Percentiles rank a stretch among this genome's conserved stretches.
Conservation (phyloP, 2,797 vertebrate species). For the Liparis tanakae region DNA sequence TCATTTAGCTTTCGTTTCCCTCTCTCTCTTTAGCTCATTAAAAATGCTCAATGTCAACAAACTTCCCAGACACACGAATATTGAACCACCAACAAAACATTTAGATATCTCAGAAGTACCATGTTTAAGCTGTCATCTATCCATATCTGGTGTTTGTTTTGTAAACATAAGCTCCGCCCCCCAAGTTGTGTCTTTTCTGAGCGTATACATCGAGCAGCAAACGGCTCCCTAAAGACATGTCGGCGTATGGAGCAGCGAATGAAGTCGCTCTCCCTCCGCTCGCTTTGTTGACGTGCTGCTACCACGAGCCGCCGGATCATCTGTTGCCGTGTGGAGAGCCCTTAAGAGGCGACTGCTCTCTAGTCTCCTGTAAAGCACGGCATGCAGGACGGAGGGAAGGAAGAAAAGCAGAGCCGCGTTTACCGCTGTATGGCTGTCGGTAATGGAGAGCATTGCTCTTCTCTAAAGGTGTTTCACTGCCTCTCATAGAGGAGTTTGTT, state of each 20-base stretch:
- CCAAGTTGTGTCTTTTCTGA: background rate
- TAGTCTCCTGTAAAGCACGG: too few relatives aligned
- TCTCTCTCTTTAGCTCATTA: constrained; percentile 10
- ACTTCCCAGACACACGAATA: background rate
- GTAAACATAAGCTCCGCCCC: background rate
- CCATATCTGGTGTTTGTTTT: background rate
- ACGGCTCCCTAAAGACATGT: background rate
- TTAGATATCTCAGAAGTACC: background rate
- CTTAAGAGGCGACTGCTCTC: too few relatives aligned
- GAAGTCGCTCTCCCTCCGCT: background rate
- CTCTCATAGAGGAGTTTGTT: background rate
- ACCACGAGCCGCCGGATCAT: too few relatives aligned
- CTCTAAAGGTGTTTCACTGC: background rate
- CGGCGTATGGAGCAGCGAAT: background rate
- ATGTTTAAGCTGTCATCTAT: background rate
- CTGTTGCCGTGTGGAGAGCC: too few relatives aligned
- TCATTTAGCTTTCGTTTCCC: constrained; percentile 8
- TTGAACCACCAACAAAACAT: background rate
- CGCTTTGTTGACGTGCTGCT: background rate
- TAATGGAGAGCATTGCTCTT: background rate
- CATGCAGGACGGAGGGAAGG: too few relatives aligned
- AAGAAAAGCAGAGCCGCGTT: background rate
- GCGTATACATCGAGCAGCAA: background rate
- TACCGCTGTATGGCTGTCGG: background rate
- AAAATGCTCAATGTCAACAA: constrained; percentile 38